A percentile compares a stretch with the other conserved stretches of the same genome.
Evolutionary conservation across 2,888 invertebrate species (phyloP).

Genomic region (Drosophila rellima): DNA sequence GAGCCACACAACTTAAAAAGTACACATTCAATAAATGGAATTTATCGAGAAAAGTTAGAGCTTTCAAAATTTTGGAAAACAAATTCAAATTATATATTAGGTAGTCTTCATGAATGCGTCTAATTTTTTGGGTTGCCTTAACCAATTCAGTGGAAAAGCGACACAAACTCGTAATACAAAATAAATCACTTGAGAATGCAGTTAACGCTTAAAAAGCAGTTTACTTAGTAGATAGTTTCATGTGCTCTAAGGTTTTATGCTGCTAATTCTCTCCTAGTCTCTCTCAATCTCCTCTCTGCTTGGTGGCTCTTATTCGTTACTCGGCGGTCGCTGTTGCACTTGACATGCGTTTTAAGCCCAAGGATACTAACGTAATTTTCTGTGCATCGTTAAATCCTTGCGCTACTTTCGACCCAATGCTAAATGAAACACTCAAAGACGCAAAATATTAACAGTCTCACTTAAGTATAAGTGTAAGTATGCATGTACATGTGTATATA

Average conservation of each 20-base stretch:
- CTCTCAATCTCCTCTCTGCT: not conserved
- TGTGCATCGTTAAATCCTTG: slow-evolving; percentile 73
- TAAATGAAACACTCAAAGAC: slow-evolving; percentile 66
- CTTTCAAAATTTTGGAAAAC: no score
- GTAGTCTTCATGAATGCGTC: no score
- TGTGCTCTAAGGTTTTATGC: not conserved
- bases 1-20: no score
- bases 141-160: not conserved
- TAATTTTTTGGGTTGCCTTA: no score
- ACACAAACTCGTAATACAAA: not conserved
- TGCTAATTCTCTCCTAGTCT: slow-evolving; percentile 7
- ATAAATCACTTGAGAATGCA: slow-evolving; percentile 20
- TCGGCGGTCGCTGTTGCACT: slow-evolving; percentile 27
- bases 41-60: no score
- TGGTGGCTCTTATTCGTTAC: not conserved
- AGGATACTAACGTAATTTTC: slow-evolving; percentile 65
- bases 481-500: slow-evolving; percentile 1
- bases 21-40: no score
- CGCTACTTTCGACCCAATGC: slow-evolving; percentile 69
- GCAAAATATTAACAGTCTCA: slow-evolving; percentile 56
- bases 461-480: slow-evolving; percentile 28
- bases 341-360: slow-evolving; percentile 50
- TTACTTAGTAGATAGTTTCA: slow-evolving; percentile 8
- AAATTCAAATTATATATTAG: no score
- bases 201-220: slow-evolving; percentile 11